Evolutionary conservation across 1,140 invertebrate species (phyloP), one percentile per base, ranked within the genome.

Genomic region (Caenorhabditis latens): DNA sequence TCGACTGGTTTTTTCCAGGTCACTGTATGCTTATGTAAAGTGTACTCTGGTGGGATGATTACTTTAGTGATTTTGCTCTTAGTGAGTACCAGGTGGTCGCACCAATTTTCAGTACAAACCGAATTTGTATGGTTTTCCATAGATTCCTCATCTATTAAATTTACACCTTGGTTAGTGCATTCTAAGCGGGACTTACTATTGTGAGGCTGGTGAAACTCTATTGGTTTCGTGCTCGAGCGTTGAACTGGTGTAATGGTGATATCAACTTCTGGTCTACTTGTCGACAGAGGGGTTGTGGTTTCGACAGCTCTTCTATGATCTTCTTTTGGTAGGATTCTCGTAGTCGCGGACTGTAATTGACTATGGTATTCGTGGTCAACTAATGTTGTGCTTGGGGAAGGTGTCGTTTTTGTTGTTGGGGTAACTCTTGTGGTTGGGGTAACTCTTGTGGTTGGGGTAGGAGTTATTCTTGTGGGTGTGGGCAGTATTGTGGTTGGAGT

Each of bases 51-150:
- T 16, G 58, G 58, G 21, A 63, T 63, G 21, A 63, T 2, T 6
- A 63, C 58, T 32, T 63, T 21, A 24, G 58, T 63, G 9, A 63
- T 6, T 21, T 63, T 6, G 3, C 6, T 5, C 13, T 24, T 32
- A 5, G 58, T 24, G 2, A 63, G 2, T 19, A 63, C 32, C 4
- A 24, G 11, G 19, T 63, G 58, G 19, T 63, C 21, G 21, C 58
- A 63, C 58, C 58, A 63, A 63, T 63, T 63, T 63, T 63, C 58
- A 21, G 5, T 24, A 24, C 58, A 63, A 19, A 63, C 58, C 13
- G 58, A 6, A 21, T 63, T 63, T 7, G 58, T 63, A 13, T 24
- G 58, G 19, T 63, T 63, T 19, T n/a, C 32, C 21, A 24, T 24
- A 13, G 5, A 24, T 63, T 63, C 58, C 5, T 63, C 58, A 13